Evolutionary conservation across 2,888 invertebrate genomes (phyloP), one percentile per base, ranked within the genome.

Genomic region (Anticlea derivata): DNA sequence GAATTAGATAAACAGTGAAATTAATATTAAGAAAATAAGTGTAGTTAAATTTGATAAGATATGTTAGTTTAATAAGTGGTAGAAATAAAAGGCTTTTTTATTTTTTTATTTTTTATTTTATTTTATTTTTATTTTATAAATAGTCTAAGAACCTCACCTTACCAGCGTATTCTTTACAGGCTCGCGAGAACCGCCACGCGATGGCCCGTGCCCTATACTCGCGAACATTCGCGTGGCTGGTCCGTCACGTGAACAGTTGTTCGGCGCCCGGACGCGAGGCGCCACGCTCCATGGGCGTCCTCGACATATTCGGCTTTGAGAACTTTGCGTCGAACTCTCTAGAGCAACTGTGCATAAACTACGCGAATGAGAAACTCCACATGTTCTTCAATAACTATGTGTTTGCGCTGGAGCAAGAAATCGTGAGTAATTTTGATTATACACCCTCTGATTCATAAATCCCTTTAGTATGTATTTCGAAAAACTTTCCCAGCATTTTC

Each of bases 301-400:
- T 98, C 30, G 98, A 98, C 80, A 98, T 98, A 66, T 98, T 98
- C 78, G 98, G 97, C 48, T 98, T 98, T 80, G 98, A 98, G 86
- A 97, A 98, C 90, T 98, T 98, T 81, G 91, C 94, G 1, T 92
- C 93, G n/a, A 98, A 98, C 81, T 97, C 97, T 1, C 95, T 98
- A 66, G 98, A 98, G 77, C 98, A 98, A 73, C 92, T 97, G 7
- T 97, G 97, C 78, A 98, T 98, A 60, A 98, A 98, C 85, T 98
- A 97, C 83, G 97, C 97, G 0, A 98, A 98, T 76, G 97, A 98
- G 81, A 98, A 98, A 79, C 92, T 98, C 24, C 98, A 98, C 78
- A 97, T 97, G 90, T 98, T 98, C 91, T 98, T 98, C 86, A 98
- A 98, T 87, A 97, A 98, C 77, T 98, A 98, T 75, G 98, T 98